These are phyloP conservation scores for Zaprionus obscuricornis DNA, from an alignment of 2,888 invertebrate genomes.

Conservation along the genomic window DNA sequence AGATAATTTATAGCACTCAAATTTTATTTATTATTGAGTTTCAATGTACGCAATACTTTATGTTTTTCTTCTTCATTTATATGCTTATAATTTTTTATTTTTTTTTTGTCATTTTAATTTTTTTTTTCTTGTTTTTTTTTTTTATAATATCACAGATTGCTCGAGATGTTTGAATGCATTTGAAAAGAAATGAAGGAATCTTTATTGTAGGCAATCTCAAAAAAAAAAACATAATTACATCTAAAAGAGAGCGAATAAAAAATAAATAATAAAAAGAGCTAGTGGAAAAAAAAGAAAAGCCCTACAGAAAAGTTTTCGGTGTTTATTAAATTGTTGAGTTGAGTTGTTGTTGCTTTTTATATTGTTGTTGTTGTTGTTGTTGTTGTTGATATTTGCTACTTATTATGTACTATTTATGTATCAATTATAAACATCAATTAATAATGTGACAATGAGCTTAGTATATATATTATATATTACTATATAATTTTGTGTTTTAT, in stretches of 20 bases:
- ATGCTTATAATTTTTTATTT: too few relatives aligned
- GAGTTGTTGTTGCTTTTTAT: too few relatives aligned
- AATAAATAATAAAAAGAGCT: slow-evolving; percentile 21
- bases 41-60: slow-evolving; percentile 18
- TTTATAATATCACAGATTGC: slow-evolving; percentile 81
- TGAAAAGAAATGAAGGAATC: slow-evolving; percentile 52
- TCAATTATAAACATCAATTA: slow-evolving; percentile 48
- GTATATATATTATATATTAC: too few relatives aligned
- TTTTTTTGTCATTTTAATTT: slow-evolving; percentile 35
- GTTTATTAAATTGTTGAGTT: slow-evolving; percentile 17
- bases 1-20: slow-evolving; percentile 32
- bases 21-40: too few relatives aligned
- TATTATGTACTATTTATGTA: slow-evolving; percentile 35
- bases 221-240: slow-evolving; percentile 54
- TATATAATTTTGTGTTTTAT: slow-evolving; percentile 29
- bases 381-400: slow-evolving; percentile 67
- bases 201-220: slow-evolving; percentile 68
- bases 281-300: slow-evolving; percentile 36
- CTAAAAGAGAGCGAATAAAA: slow-evolving; percentile 18
- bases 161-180: slow-evolving; percentile 76
- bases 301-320: slow-evolving; percentile 2
- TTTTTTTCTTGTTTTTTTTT: slow-evolving; percentile 48
- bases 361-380: too few relatives aligned
- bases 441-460: slow-evolving; percentile 34
- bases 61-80: too few relatives aligned